Evolutionary conservation across 2,113 vertebrate species (phyloP).

Genomic region (Synchiropus splendidus): DNA sequence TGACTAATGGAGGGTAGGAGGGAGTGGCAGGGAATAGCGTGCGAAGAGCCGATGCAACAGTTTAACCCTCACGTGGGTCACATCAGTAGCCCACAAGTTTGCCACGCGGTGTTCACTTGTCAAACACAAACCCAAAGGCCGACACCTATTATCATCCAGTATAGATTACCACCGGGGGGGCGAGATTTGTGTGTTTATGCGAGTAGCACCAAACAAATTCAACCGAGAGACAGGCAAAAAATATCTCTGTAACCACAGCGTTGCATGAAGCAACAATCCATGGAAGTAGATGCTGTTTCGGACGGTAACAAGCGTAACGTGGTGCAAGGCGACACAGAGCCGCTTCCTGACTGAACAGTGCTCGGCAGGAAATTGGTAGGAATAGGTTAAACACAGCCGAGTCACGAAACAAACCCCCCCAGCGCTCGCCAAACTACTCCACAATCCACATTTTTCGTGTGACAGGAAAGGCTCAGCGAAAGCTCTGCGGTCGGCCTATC

Average conservation of each 20-base stretch:
- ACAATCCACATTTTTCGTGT: neutral
- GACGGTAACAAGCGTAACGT: no score
- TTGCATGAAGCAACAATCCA: no score
- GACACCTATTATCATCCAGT: no score
- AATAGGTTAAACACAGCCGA: slow-evolving; percentile 8
- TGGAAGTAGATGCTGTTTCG: no score
- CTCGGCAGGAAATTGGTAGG: slow-evolving; percentile 10
- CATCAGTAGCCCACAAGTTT: slow-evolving; percentile 62
- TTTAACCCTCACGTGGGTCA: slow-evolving; percentile 61
- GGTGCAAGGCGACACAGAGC: no score
- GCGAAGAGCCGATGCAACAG: slow-evolving; percentile 62
- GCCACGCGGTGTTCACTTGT: slow-evolving; percentile 43
- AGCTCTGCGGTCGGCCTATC: slow-evolving; percentile 17
- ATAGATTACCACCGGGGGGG: no score
- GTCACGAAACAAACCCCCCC: slow-evolving; percentile 10
- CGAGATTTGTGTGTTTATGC: no score
- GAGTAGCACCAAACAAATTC: no score
- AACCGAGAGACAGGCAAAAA: no score
- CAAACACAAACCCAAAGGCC: no score
- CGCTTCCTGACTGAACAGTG: no score
- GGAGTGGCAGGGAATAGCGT: slow-evolving; percentile 56
- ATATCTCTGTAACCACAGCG: no score
- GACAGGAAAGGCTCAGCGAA: slow-evolving; percentile 9
- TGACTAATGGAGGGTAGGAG: slow-evolving; percentile 36
- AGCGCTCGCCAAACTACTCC: neutral